These are phyloP conservation scores for Phyllopteryx taeniolatus DNA, from an alignment of 2,113 vertebrate genomes.

Conservation along the genomic window DNA sequence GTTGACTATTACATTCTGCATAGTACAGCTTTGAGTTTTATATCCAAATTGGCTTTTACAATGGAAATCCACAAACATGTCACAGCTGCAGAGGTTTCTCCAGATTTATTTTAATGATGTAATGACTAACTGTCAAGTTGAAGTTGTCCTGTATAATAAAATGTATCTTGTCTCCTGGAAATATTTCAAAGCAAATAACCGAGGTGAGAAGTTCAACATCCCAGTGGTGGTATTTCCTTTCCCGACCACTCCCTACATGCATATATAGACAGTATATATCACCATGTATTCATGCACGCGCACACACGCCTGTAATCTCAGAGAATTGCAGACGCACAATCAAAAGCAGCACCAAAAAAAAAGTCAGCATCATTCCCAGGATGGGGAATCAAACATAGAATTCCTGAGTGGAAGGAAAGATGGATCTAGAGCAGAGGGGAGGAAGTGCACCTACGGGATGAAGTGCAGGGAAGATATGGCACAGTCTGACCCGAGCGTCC, in stretches of 20 bases:
- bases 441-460: constrained; percentile 24
- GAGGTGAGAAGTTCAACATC: constrained; percentile 38
- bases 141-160: not conserved
- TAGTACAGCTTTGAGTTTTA: not conserved
- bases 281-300: not conserved
- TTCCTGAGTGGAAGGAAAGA: constrained; percentile 39
- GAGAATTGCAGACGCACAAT: constrained; percentile 15
- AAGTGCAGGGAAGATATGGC: not conserved
- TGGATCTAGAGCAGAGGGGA: constrained; percentile 15
- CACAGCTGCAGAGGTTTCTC: not conserved
- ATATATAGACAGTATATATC: constrained; percentile 20
- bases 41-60: not conserved
- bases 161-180: constrained; percentile 30
- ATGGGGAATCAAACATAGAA: constrained; percentile 37
- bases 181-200: constrained; percentile 15
- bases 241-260: not conserved
- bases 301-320: constrained; percentile 2
- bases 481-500: constrained; percentile 40
- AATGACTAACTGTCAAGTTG: not conserved
- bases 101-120: not conserved
- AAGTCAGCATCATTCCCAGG: constrained; percentile 44
- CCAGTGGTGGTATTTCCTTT: constrained; percentile 10
- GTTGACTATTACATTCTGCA: not conserved
- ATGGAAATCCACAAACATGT: not conserved
- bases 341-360: constrained; percentile 10